A percentile compares a stretch with the other conserved stretches of the same genome.
Evolutionary conservation across 30 jellyfish, hydroid and myxozoan species (phyloP).

Genomic region (Mastigias papua): DNA sequence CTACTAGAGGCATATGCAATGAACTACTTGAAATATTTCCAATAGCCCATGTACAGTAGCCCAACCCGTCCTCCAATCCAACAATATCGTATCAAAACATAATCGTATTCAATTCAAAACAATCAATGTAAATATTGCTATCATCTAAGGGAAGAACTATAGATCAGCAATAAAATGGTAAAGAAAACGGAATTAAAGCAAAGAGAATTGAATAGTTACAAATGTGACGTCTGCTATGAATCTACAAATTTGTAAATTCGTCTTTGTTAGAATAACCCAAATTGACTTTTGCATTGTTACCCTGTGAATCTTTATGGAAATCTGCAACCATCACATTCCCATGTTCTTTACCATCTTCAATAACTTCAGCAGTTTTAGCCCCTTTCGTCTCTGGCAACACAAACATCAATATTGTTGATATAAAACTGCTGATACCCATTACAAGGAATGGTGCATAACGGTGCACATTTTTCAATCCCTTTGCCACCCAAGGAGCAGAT

Average conservation of each 20-base stretch:
- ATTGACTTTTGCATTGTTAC: conserved; percentile 13
- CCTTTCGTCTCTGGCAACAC: conserved; percentile 90
- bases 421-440: conserved; percentile 76
- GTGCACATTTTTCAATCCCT: conserved; percentile 64
- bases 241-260: not conserved
- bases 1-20: no score
- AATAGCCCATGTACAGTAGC: no score
- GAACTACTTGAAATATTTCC: no score
- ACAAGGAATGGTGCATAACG: conserved; percentile 62
- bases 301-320: conserved; percentile 4
- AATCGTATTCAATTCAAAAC: no score
- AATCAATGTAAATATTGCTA: no score
- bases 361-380: conserved; percentile 68
- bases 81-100: no score
- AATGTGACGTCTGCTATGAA: no score
- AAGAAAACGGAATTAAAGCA: no score
- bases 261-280: conserved; percentile 10
- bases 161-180: no score
- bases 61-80: no score
- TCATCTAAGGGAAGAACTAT: no score
- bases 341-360: not conserved
- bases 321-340: conserved; percentile 17
- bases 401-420: conserved; percentile 30
- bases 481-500: conserved; percentile 92
- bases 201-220: no score